Base-by-base conservation (phyloP, 2,113 vertebrate genomes). In the Nycticryphes semicollaris region DNA sequence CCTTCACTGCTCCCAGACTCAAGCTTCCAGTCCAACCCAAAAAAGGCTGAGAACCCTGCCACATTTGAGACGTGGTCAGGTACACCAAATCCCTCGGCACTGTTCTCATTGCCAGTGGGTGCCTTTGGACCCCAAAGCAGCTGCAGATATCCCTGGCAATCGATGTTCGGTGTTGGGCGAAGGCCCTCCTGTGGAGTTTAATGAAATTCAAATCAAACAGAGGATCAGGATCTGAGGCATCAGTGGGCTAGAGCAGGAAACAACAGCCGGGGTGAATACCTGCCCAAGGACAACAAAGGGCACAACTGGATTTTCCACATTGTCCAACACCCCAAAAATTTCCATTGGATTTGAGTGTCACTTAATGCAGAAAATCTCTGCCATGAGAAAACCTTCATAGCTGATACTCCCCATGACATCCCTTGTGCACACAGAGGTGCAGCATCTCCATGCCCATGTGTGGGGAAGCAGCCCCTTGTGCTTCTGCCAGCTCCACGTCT, bases 391-490 rank as follows among this genome's bases (percentile, higher is more conserved):
- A 50, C 4, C 9, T 56, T n/a, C 13, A 13, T 13, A 37, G 31
- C 43, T 57, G 67, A 12, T 73, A 54, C 25, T 39, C 14, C 9
- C 10, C n/a, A 59, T 16, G 17, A 14, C 43, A 7, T 54, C 43
- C 22, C 19, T 83, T 4, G 0, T 18, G 10, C 54, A 48, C 10
- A 25, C 17, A 47, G 78, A 13, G 39, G 8, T 2, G 0, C 10
- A 25, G 27, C 21, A 9, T 28, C 59, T 68, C 14, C 21, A 9
- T 24, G 48, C 63, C 16, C 3, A 0, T 3, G 12, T 3, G 0
- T 14, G 11, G 23, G 31, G 20, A 82, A 62, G 51, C 14, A 54
- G 18, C 8, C 2, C 48, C 27, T 39, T 8, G 37, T 0, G 1
- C 39, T 43, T 43, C 10, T 64, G 39, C 64, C 7, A 4, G 37